Evolutionary conservation across 2,888 invertebrate species (phyloP).

Genomic region (Colletes collaris): DNA sequence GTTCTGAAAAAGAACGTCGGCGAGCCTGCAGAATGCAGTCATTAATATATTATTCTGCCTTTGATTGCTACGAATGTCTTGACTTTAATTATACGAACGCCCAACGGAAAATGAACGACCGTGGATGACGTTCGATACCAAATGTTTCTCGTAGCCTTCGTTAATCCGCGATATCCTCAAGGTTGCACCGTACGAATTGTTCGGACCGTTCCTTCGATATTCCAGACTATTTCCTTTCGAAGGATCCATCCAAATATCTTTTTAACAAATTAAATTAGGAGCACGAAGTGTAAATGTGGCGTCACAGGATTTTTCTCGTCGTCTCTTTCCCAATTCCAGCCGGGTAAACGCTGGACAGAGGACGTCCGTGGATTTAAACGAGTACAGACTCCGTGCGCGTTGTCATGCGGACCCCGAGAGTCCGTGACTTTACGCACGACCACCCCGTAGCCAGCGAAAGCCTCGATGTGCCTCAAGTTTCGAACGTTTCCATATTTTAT

Average conservation of each 20-base stretch:
- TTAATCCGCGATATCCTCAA: too few relatives aligned
- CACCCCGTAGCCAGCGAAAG: conserved; percentile 47
- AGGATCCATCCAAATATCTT: too few relatives aligned
- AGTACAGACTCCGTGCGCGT: conserved; percentile 65
- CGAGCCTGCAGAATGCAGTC: neutral
- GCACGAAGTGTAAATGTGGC: too few relatives aligned
- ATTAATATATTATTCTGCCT: neutral
- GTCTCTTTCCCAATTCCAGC: conserved; percentile 42
- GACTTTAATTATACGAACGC: neutral
- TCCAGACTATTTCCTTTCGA: too few relatives aligned
- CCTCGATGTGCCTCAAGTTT: neutral
- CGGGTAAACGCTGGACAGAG: conserved; percentile 28
- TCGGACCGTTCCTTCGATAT: too few relatives aligned
- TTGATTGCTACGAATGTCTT: neutral
- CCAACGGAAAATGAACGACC: too few relatives aligned
- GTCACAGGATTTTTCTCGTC: neutral
- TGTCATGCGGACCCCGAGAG: conserved; percentile 72
- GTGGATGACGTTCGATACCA: too few relatives aligned
- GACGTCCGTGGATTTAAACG: conserved; percentile 56
- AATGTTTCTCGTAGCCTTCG: neutral
- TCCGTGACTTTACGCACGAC: conserved; percentile 72
- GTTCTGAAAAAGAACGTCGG: conserved; percentile 2
- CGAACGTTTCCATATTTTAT: too few relatives aligned
- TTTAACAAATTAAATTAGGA: too few relatives aligned
- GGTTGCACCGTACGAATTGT: too few relatives aligned